Base-by-base conservation (phyloP, 2,797 vertebrate genomes). In the Falco novaeseelandiae region DNA sequence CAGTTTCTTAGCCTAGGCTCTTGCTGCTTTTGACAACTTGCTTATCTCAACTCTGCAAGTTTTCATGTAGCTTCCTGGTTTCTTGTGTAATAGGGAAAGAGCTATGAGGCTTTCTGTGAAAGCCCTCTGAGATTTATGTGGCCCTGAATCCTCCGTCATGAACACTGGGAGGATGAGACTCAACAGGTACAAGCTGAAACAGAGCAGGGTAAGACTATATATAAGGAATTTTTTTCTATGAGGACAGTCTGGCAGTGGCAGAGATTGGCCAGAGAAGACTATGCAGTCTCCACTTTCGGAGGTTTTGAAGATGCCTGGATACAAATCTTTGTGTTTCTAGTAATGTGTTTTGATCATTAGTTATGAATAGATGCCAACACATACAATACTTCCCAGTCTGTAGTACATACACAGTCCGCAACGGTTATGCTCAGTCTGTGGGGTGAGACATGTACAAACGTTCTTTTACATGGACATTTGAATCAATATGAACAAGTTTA, bases 371-470 rank as follows among this genome's bases (percentile, higher is more conserved):
- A 18, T 83, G 48, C 21, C 25, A 66, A 11, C 15, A 32, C 18
- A 32, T 8, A 46, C 10, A 27, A 11, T 57, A 5, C n/a, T n/a
- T 18, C 25, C 11, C 16, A 13, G 54, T 71, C n/a, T 66, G 15
- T 34, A 32, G 34, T n/a, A 66, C 5, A 0, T 40, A 27, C 14
- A 4, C 0, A 2, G 10, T 48, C 48, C 29, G 22, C 36, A 22
- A 18, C 5, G 23, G 38, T 58, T 82, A 38, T 2, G 6, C 46
- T 63, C 36, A 23, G 6, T 27, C 49, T 48, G 36, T 38, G 48
- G 54, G 9, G 25, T 14, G 70, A 61, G 27, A 25, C 0, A 3
- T 44, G 21, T 40, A 46, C 49, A 57, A 12, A 72, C 29, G 9
- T 44, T 27, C 30, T n/a, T 61, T n/a, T 77, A 32, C 2, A 2